Evolutionary conservation across 1,140 invertebrate genomes (phyloP), one percentile per base, ranked within the genome.

Genomic region (Contarinia nasturtii): DNA sequence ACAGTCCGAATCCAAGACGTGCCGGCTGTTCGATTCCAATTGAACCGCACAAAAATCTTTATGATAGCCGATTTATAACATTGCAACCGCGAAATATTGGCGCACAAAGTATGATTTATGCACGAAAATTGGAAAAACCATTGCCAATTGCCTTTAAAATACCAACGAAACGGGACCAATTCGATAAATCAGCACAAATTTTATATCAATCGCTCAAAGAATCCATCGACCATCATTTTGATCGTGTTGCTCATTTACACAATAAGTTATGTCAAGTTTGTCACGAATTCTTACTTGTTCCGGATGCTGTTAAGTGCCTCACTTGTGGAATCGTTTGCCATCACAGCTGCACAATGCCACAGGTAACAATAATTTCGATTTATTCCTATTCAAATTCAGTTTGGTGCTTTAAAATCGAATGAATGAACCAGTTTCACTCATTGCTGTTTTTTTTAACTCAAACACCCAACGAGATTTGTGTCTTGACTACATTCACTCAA

Each of bases 141-240:
- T 10, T 27, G 27, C 27, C 27, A 3, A 27, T 27, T 27, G 27
- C 27, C 27, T 27, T 27, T 27, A 27, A 27, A 27, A 27, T 27
- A 3, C 27, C 27, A 27, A 27, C 27, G 18, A 43, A 43, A 21
- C 41, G 41, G 10, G 41, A 43, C 11, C 41, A 43, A 43, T 43
- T 43, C 41, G 41, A 43, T 21, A 43, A 43, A 43, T 43, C 41
- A 5, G 41, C 41, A 17, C 41, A 43, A 19, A 43, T 43, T 18
- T 20, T 43, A 12, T 43, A 43, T 21, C 41, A 43, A 43, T 43
- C 41, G 18, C 41, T 18, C n/a, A 43, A 18, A 17, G 17, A 43
- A 43, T 43, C 41, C 11, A 21, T 43, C 17, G 41, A n/a, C 17
- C 41, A 43, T 43, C 41, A 43, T 20, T 43, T 43, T 14, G 41